Evolutionary conservation across 2,888 invertebrate genomes (phyloP).

Genomic region (Drosophila cyrtoloma): DNA sequence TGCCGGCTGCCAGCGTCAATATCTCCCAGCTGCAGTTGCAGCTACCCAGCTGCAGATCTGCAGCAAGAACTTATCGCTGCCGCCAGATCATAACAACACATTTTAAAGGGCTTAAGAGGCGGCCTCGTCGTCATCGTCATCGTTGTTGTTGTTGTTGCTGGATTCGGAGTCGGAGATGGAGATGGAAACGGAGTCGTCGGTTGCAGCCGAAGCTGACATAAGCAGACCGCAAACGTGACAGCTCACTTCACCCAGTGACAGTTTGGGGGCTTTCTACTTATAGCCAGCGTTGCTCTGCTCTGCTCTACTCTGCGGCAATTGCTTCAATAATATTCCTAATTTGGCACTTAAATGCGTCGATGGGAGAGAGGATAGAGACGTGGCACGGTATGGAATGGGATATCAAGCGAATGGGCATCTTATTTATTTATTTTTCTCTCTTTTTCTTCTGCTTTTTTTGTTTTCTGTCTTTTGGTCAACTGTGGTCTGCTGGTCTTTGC

Average conservation of each 20-base stretch:
- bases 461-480: conserved; percentile 28
- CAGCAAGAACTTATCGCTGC: conserved; percentile 70
- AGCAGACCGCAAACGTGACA: conserved; percentile 82
- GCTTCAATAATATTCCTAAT: conserved; percentile 80
- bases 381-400: conserved; percentile 13
- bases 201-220: conserved; percentile 79
- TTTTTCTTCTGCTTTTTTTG: not conserved
- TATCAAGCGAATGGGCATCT: conserved; percentile 33
- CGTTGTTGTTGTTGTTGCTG: not conserved
- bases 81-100: conserved; percentile 82
- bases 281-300: conserved; percentile 2
- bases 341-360: conserved; percentile 74
- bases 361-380: not conserved
- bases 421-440: conserved; percentile 28
- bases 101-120: conserved; percentile 79
- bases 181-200: conserved; percentile 39
- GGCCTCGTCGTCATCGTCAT: not conserved
- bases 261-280: conserved; percentile 67
- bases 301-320: conserved; percentile 57
- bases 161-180: not conserved
- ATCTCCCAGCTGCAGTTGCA: conserved; percentile 1
- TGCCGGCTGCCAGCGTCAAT: conserved; percentile 15
- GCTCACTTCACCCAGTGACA: conserved; percentile 77
- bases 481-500: conserved; percentile 45
- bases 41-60: conserved; percentile 22